Evolutionary conservation across 1,140 invertebrate genomes (phyloP).

Genomic region (Maconellicoccus hirsutus): DNA sequence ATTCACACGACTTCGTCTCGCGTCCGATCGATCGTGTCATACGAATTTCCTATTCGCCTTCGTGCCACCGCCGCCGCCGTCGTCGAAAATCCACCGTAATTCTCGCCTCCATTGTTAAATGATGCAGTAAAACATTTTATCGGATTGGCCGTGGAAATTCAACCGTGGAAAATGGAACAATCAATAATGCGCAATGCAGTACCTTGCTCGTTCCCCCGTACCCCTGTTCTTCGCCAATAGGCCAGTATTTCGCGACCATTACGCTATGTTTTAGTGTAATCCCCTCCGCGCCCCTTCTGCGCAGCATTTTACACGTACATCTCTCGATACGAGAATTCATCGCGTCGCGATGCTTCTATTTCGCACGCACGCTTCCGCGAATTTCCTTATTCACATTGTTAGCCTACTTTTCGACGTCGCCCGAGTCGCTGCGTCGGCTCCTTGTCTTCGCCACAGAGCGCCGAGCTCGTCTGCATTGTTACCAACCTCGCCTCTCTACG

Average conservation of each 20-base stretch:
- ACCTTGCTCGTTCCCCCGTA: background rate
- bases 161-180: slow-evolving; percentile 20
- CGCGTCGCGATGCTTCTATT: background rate
- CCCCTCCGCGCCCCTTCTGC: no score
- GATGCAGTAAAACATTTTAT: slow-evolving; percentile 12
- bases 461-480: no score
- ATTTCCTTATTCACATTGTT: background rate
- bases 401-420: background rate
- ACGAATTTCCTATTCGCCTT: no score
- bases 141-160: background rate
- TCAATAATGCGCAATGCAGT: slow-evolving; percentile 18
- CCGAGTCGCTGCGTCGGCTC: no score
- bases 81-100: no score
- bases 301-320: no score
- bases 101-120: background rate
- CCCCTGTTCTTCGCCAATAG: background rate
- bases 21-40: no score
- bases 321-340: background rate
- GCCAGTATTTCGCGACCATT: slow-evolving; percentile 13
- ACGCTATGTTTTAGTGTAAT: background rate
- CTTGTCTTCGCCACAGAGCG: no score
- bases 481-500: no score
- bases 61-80: no score
- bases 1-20: no score
- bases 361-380: background rate